A percentile compares a stretch with the other conserved stretches of the same genome.
phyloP scores from a whole-genome alignment of 23 tunicate genomes.

The Halocynthia aurantium region DNA sequence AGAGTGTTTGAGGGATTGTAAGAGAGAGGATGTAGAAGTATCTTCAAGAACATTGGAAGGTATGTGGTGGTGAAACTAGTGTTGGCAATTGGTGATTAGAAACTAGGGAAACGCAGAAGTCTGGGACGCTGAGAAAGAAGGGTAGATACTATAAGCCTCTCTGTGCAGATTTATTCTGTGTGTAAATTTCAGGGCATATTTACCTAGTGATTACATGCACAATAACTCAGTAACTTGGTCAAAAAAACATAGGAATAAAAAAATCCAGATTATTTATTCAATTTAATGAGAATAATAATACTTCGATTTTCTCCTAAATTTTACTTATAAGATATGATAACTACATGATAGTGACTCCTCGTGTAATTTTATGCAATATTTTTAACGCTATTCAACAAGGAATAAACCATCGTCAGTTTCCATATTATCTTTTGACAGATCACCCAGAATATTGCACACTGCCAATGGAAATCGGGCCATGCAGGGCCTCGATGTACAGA shows the following conservation, averaged over 20 bases:
- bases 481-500: constrained; percentile 47
- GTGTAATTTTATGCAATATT: background rate
- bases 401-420: background rate
- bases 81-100: constrained; percentile 1
- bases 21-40: too few relatives aligned
- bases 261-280: too few relatives aligned
- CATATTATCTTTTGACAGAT: constrained; percentile 7
- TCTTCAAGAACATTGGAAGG: too few relatives aligned
- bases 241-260: too few relatives aligned
- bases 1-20: too few relatives aligned
- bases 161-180: too few relatives aligned
- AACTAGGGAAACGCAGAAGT: background rate
- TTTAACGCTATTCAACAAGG: background rate
- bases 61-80: constrained; percentile 19
- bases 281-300: too few relatives aligned
- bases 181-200: too few relatives aligned
- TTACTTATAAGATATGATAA: too few relatives aligned
- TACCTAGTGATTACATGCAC: too few relatives aligned
- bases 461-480: constrained; percentile 42
- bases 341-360: background rate
- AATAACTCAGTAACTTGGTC: too few relatives aligned
- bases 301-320: too few relatives aligned
- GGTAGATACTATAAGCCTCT: background rate
- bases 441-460: constrained; percentile 11
- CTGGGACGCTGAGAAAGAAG: background rate